These are phyloP conservation scores for Pseudomyrmex pallidus DNA, from an alignment of 1,140 invertebrate species.

Conservation along the genomic window DNA sequence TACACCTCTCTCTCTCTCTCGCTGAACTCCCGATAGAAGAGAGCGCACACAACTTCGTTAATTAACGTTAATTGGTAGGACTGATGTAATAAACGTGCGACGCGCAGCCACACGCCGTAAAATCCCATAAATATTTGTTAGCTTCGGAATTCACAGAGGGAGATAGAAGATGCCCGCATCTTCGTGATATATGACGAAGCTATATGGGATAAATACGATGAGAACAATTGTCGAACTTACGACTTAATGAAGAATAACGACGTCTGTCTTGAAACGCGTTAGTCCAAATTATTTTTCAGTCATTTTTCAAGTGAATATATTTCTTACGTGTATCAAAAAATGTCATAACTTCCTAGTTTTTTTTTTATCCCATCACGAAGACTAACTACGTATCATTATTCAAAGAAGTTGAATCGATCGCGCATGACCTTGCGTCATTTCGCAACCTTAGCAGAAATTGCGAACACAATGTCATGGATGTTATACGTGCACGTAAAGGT, in stretches of 20 bases:
- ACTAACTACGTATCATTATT: neutral
- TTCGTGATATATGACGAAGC: constrained; percentile 11
- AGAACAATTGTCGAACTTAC: constrained; percentile 33
- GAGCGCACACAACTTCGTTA: constrained; percentile 8
- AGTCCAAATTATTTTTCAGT: no score
- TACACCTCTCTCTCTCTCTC: neutral
- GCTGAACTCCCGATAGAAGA: neutral
- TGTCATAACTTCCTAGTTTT: neutral
- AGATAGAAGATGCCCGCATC: constrained; percentile 24
- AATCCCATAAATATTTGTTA: constrained; percentile 28
- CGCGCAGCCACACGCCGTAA: neutral
- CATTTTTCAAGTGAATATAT: no score
- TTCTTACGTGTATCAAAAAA: neutral
- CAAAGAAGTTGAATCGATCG: neutral
- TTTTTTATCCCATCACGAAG: neutral
- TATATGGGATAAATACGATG: constrained; percentile 11
- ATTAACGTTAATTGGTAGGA: constrained; percentile 44
- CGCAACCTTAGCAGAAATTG: constrained; percentile 2
- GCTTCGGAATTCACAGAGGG: neutral
- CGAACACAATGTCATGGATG: neutral
- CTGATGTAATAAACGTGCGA: constrained; percentile 15
- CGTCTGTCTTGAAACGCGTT: neutral
- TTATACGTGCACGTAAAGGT: neutral
- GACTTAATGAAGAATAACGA: constrained; percentile 51
- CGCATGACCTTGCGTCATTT: neutral